Evolutionary conservation across 2,888 invertebrate species (phyloP), one percentile per base, ranked within the genome.

Genomic region (Bembecia ichneumoniformis): DNA sequence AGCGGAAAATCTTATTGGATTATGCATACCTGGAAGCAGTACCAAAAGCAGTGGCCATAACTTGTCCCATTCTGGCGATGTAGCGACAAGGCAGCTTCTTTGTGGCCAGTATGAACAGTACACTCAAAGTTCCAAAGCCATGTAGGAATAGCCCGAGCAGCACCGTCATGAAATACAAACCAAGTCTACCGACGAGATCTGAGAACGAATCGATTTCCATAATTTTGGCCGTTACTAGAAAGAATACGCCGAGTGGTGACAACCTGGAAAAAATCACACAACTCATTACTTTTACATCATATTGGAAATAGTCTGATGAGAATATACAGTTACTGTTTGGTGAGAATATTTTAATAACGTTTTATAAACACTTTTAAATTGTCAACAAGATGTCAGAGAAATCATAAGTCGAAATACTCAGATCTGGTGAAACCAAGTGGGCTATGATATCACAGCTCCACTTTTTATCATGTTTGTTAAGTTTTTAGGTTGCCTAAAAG

Each of bases 21-120:
- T 7, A 35, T 4, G 47, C 55, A 59, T 74, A 90, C 92, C 95
- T 94, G 36, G 97, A 98, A 28, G 97, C 96, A 28, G 98, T 98
- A 60, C 97, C 98, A 74, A 98, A 98, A 45, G 98, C 98, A 1
- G 98, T 98, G 3, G 96, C 95, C 80, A 97, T 88, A 16, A 98
- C 97, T 66, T 96, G 96, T 54, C 95, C 93, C 89, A 97, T 92
- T 70, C 93, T 93, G 11, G 90, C 92, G 51, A 96, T 91, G 62
- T 92, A 94, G 51, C 89, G 88, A 74, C 95, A 94, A 0, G 98
- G 98, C 55, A 97, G 89, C 56, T 91, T 93, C 64, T 95, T 90
- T 0, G 95, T 94, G 43, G 93, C 90, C 57, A 96, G 63, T 60
- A 96, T 93, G 82, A 94, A 99, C 49, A 99, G 89, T 5, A 94